Conservation (phyloP, 2,113 vertebrate species). For the Oncorhynchus masou region DNA sequence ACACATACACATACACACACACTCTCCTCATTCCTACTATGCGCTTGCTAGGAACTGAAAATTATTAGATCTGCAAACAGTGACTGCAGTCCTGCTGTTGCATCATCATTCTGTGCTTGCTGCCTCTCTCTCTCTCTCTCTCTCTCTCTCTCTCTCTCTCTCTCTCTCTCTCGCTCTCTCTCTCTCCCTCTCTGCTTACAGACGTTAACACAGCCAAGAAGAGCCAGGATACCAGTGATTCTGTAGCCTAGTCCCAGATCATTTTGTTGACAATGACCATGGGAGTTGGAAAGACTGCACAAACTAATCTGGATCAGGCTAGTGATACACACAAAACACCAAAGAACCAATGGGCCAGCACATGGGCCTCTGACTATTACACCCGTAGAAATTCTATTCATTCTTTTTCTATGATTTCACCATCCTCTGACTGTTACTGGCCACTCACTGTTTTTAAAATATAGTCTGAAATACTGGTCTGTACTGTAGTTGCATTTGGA, state of each 20-base stretch:
- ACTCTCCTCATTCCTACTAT: slow-evolving; percentile 6
- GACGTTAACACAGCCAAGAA: slow-evolving; percentile 9
- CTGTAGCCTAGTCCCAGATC: no score
- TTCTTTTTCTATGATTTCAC: background rate
- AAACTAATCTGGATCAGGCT: no score
- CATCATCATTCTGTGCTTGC: background rate
- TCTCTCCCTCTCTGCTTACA: background rate
- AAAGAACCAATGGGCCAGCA: background rate
- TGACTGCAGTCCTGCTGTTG: background rate
- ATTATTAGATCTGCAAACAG: background rate
- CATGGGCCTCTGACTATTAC: background rate
- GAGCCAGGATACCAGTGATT: slow-evolving; percentile 8
- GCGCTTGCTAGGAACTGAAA: background rate
- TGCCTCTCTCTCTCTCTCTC: background rate
- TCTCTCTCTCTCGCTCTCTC: no score
- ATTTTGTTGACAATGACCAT: no score
- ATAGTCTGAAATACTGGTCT: background rate
- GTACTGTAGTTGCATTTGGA: slow-evolving; percentile 11
- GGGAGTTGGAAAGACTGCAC: no score
- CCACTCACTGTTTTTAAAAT: background rate
- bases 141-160: no score
- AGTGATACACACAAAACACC: slow-evolving; percentile 2
- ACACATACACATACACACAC: background rate
- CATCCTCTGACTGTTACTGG: background rate
- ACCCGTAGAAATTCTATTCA: no score